Conservation (phyloP, 2,113 vertebrate genomes). For the Cochlearius cochlearius region DNA sequence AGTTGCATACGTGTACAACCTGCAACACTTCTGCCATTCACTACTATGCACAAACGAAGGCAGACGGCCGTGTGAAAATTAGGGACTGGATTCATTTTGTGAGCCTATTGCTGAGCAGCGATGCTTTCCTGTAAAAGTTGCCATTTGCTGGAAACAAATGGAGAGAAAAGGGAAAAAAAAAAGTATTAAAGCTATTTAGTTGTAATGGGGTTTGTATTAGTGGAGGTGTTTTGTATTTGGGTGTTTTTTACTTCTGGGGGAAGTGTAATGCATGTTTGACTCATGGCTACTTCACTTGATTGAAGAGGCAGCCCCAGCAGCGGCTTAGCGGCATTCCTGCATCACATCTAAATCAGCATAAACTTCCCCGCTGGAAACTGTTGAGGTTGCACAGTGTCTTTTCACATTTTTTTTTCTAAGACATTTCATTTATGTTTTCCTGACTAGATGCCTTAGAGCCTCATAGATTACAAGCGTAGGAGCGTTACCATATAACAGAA, state of each 20-base stretch:
- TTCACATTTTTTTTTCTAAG: background rate
- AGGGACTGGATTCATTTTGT: background rate
- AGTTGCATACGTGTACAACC: background rate
- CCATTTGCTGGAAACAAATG: background rate
- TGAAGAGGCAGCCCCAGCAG: background rate
- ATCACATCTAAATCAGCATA: background rate
- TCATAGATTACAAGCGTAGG: background rate
- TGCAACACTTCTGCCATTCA: background rate
- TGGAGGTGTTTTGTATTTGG: background rate
- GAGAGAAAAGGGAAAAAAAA: background rate
- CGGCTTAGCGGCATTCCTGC: background rate
- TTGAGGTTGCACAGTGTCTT: background rate
- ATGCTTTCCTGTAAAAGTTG: background rate
- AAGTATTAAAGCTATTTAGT: background rate
- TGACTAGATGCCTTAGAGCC: background rate
- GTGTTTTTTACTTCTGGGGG: background rate
- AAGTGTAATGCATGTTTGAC: background rate
- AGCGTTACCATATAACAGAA: background rate
- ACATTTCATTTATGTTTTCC: slow-evolving; percentile 4
- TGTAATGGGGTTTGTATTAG: background rate
- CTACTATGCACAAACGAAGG: background rate
- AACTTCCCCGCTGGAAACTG: background rate
- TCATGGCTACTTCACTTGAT: background rate
- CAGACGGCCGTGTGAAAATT: background rate
- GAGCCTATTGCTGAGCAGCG: background rate